Base-by-base conservation (phyloP, 2,888 invertebrate species). In the Melipona bicolor region DNA sequence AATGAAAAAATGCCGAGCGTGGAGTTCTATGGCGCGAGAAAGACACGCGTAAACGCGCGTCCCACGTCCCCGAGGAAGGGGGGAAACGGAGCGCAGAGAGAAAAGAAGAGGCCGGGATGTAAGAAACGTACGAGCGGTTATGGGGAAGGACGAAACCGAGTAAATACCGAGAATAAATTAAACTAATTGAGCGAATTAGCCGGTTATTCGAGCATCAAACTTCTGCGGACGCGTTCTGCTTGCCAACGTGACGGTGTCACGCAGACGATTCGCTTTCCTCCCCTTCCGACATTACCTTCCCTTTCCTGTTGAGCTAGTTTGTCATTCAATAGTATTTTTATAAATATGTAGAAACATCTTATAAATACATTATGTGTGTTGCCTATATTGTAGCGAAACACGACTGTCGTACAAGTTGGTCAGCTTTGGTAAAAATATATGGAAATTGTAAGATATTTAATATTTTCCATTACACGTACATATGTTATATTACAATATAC, bases 161-260 rank as follows among this genome's bases (percentile, higher is more conserved):
- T 89, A 91, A 91, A 91, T 92, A 93, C 91, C 87, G 85, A 85
- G 92, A 93, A 93, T 92, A 91, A 92, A 93, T 93, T 92, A 92
- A 92, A 91, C 91, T 92, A 93, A 93, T 93, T 91, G 93, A 92
- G 91, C 84, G 91, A 93, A 93, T 93, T 93, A 92, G 91, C 90
- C 91, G 88, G 90, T 89, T 90, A 91, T 92, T 93, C 91, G 90
- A 90, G 92, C 92, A 90, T 90, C 87, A 84, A 89, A 90, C 87
- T 83, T 74, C 71, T 43, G 76, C 75, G 67, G 77, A 81, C 79
- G n/a, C 79, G 79, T 72, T 61, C 17, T n/a, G 21, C 70, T 64
- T 64, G 56, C n/a, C 74, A 32, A 43, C 50, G 69, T 61, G 72
- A 64, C 49, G 67, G 71, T 50, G 32, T 52, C 62, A 71, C 77